Conservation (phyloP, 2,113 vertebrate genomes). For the Seriola rivoliana region DNA sequence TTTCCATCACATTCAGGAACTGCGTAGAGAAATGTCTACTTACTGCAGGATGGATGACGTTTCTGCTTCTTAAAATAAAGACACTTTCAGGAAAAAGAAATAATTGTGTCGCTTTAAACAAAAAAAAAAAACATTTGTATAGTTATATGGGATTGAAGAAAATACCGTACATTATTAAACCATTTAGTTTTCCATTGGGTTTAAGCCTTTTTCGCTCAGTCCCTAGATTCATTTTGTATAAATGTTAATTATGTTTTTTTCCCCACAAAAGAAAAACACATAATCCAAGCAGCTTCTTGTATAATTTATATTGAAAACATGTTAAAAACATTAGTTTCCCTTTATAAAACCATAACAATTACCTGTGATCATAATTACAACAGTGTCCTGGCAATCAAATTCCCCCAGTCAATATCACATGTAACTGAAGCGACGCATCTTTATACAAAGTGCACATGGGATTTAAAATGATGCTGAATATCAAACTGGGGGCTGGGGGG, state of each 20-base stretch:
- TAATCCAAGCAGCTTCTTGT: conserved; percentile 49
- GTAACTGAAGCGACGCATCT: conserved; percentile 55
- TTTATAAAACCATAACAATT: conserved; percentile 78
- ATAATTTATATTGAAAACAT: conserved; percentile 86
- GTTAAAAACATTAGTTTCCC: conserved; percentile 81
- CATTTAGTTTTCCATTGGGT: background rate
- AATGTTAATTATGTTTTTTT: background rate
- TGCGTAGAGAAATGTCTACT: background rate
- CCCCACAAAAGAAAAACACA: conserved; percentile 24
- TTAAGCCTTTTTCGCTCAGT: background rate
- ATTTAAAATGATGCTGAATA: conserved; percentile 54
- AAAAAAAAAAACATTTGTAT: background rate
- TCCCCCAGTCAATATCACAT: conserved; percentile 46
- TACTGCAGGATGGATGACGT: background rate
- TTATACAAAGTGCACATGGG: conserved; percentile 61
- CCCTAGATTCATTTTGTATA: background rate
- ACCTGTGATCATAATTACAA: conserved; percentile 75
- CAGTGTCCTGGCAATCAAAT: conserved; percentile 57
- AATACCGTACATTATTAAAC: background rate
- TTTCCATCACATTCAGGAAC: background rate
- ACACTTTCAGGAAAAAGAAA: background rate
- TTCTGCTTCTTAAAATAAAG: conserved; percentile 7
- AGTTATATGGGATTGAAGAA: background rate
- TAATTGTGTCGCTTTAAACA: background rate
- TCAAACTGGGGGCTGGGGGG: conserved; percentile 33